Base-by-base conservation (phyloP, 1,140 invertebrate species). In the Achatina immaculata region DNA sequence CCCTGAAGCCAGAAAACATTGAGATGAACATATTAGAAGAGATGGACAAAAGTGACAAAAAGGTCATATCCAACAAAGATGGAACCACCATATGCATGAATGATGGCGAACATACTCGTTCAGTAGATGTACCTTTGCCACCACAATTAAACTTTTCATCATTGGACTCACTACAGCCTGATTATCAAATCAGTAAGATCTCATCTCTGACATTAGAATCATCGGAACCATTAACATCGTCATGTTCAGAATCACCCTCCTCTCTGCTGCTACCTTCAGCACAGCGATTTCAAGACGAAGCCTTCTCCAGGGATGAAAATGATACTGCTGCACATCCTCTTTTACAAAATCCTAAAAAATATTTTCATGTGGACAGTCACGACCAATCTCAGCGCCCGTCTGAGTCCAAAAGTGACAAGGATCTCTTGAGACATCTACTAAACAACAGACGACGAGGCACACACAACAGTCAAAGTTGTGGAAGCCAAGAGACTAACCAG, bases 381-480 rank as follows among this genome's bases (percentile, higher is more conserved):
- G 38, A 38, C 6, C 66, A 68, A 34, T 14, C 14, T 2, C 7
- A 6, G 4, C 66, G 38, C 36, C 66, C 66, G 7, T 40, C 36
- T 36, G 66, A 40, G 14, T 68, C 66, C n/a, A 68, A 40, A 68
- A 68, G 66, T 40, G 66, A 68, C 34, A 68, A 24, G 24, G 66
- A 68, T 31, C 31, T 68, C 2, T 36, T 6, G 7, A 68, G 66
- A 36, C 31, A 68, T 24, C 9, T 68, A 36, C 34, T 40, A 16
- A 14, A 14, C 66, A 68, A 14, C 66, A 68, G 6, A 68, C 31
- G 24, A 16, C 7, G 43, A 28, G 2, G 1, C 28, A 43, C 19
- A 31, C 34, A 36, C 7, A 31, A 38, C 3, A 40, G 66, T 9
- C 14, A 36, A 36, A 34, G 40, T 28, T 11, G 2, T 45, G 69